Evolutionary conservation across 2,113 vertebrate genomes (phyloP), one percentile per base, ranked within the genome.

Genomic region (Tor tambroides): DNA sequence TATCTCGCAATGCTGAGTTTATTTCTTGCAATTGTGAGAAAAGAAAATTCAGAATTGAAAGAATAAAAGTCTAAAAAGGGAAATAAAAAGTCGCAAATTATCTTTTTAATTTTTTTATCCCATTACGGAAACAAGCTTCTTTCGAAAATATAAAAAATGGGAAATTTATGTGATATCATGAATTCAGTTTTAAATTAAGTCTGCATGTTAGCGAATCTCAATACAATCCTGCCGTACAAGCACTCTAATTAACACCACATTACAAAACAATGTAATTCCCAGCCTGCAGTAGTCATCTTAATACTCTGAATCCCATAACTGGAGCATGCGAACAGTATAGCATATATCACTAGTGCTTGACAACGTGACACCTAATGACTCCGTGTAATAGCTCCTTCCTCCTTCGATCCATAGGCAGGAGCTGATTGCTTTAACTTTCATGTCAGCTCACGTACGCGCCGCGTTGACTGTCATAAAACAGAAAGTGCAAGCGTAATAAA

Each of bases 361-460:
- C 77, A 71, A 30, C 38, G n/a, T 78, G 76, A 63, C 49, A 63
- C 5, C 49, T 63, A 78, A 81, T 46, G 46, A 71, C 11, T 85
- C 19, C 23, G 63, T 82, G 32, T 85, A 87, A 87, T 79, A 41
- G 65, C 41, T 78, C 77, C 38, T 76, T 67, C 32, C 54, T 83
- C 56, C 41, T 49, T 26, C 28, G 56, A 63, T 88, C 54, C 65
- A 38, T 86, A 78, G 17, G 41, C 59, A 65, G 32, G 5, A 26
- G 28, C 78, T 63, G 46, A 84, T 87, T 43, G 23, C 54, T 71
- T 82, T 85, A 54, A 86, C 46, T 41, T 80, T 72, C 56, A 85
- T 38, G 61, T 83, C 30, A 9, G 76, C 72, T 77, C 79, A 85
- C 81, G 4, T 19, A 86, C 63, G 69, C 32, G 46, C 43, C 79